These are phyloP conservation scores for Limenitis camilla DNA, from an alignment of 2,888 invertebrate genomes.

Conservation along the genomic window DNA sequence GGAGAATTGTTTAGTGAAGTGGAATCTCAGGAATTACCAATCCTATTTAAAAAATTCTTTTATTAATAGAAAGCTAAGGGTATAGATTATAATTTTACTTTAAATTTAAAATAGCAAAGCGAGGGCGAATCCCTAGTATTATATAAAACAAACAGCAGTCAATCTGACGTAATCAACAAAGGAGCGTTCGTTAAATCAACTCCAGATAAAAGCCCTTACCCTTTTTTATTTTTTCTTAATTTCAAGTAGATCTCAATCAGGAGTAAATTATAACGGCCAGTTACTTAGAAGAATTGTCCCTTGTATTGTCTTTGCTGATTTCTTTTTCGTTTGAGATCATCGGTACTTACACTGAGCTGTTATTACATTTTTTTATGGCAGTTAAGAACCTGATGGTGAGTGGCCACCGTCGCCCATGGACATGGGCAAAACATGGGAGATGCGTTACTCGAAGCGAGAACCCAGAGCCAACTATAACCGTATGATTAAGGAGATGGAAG, in stretches of 20 bases:
- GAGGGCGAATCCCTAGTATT: neutral
- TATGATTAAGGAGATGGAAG: too few species aligned
- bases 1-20: too few species aligned
- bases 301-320: constrained; percentile 61
- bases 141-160: constrained; percentile 4
- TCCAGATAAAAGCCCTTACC: constrained; percentile 52
- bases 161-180: constrained; percentile 25
- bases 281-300: constrained; percentile 65
- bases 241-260: constrained; percentile 72
- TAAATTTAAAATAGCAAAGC: too few species aligned
- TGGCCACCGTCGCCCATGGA: too few species aligned
- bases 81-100: too few species aligned
- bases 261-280: constrained; percentile 72
- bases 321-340: constrained; percentile 53
- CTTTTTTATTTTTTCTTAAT: constrained; percentile 74
- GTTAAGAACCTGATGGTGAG: too few species aligned
- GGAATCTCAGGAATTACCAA: too few species aligned
- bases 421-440: too few species aligned
- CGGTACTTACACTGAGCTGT: constrained; percentile 49
- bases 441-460: too few species aligned
- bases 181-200: constrained; percentile 66
- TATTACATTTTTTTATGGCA: constrained; percentile 4
- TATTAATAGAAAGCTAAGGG: too few species aligned
- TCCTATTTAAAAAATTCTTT: too few species aligned
- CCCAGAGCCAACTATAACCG: too few species aligned